These are phyloP conservation scores for Nomada fucata DNA, from an alignment of 2,888 invertebrate species.

Conservation along the genomic window DNA sequence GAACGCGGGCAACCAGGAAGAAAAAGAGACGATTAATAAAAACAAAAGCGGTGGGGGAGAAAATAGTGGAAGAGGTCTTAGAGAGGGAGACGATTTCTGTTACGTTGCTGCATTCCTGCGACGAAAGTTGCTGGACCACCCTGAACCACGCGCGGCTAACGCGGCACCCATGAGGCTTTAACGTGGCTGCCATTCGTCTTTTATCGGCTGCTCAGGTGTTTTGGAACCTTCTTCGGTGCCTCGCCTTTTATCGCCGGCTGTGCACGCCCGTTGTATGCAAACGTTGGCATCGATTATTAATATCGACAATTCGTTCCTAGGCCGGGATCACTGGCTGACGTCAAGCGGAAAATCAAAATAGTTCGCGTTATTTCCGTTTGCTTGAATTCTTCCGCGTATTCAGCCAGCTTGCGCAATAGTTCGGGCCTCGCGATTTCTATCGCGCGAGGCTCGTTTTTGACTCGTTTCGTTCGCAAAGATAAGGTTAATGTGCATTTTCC, in stretches of 20 bases:
- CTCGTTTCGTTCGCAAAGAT: constrained; percentile 23
- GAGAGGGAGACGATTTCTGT: constrained; percentile 81
- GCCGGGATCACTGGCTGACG: neutral
- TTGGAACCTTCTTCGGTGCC: constrained; percentile 15
- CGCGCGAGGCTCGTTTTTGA: constrained; percentile 1
- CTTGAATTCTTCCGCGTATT: no score
- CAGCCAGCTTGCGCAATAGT: neutral
- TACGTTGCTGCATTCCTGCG: constrained; percentile 83
- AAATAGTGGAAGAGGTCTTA: constrained; percentile 73
- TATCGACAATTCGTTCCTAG: neutral
- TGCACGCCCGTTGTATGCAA: neutral
- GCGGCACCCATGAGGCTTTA: constrained; percentile 78
- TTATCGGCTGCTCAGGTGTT: constrained; percentile 56
- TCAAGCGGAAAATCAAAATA: neutral
- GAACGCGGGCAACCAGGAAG: constrained; percentile 20
- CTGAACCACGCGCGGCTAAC: constrained; percentile 74
- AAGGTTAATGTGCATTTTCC: constrained; percentile 31
- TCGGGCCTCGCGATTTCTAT: neutral
- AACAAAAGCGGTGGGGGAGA: constrained; percentile 48
- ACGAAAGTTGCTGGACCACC: constrained; percentile 83
- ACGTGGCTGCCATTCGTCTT: constrained; percentile 75
- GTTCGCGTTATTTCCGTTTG: neutral
- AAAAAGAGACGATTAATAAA: neutral
- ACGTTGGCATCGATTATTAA: neutral
- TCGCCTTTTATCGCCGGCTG: neutral